Percentiles rank a stretch among this genome's conserved stretches.
phyloP scores from a whole-genome alignment of 1,140 invertebrate genomes.

The Drosophila tristis region DNA sequence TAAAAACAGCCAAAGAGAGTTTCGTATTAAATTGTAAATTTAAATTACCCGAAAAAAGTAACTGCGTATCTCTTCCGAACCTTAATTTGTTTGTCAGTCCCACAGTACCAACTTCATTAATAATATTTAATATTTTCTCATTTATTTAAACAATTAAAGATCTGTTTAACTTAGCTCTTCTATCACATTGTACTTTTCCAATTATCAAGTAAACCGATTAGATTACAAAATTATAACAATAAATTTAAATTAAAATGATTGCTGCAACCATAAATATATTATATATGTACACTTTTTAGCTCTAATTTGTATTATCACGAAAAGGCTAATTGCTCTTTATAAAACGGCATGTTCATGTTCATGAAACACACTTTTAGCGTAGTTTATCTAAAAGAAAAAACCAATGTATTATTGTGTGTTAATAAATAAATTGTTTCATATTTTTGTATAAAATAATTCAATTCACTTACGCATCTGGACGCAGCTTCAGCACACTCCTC shows the following conservation, averaged over 20 bases:
- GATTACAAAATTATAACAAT: too few species aligned
- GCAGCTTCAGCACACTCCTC: constrained; percentile 92
- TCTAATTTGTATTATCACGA: constrained; percentile 51
- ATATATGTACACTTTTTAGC: constrained; percentile 37
- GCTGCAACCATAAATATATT: constrained; percentile 5
- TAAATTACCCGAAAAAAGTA: too few species aligned
- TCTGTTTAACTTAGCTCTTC: too few species aligned
- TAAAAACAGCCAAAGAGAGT: too few species aligned
- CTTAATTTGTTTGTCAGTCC: too few species aligned
- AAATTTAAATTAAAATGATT: too few species aligned
- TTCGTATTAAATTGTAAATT: too few species aligned
- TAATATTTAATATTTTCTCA: background rate
- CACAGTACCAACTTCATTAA: too few species aligned
- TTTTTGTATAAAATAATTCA: constrained; percentile 1
- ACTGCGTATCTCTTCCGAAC: too few species aligned
- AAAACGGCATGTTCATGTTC: constrained; percentile 86
- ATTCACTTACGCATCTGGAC: constrained; percentile 85
- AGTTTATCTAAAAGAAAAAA: constrained; percentile 90
- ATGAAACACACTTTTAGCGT: constrained; percentile 93
- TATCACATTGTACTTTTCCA: too few species aligned
- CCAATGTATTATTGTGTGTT: constrained; percentile 21
- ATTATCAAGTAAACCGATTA: too few species aligned
- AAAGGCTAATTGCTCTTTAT: constrained; percentile 46
- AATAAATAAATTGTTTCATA: constrained; percentile 22
- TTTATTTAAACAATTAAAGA: too few species aligned